Percentiles rank a stretch among this genome's conserved stretches.
phyloP scores from a whole-genome alignment of 2,888 invertebrate genomes.

The Phrixothrix hirtus region DNA sequence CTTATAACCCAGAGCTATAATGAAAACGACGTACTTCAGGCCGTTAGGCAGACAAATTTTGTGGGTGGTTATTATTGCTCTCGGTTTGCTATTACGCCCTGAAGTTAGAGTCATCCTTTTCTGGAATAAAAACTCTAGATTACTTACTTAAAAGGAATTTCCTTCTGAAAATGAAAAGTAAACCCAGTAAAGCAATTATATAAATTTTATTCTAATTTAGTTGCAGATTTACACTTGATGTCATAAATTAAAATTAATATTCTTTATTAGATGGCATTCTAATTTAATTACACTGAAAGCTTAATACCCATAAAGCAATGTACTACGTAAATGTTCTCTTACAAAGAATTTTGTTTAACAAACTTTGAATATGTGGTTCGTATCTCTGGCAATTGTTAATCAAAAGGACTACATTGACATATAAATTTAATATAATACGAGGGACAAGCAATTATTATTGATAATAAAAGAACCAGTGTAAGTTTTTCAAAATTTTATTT shows the following conservation, averaged over 20 bases:
- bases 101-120: conserved; percentile 8
- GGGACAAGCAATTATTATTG: no score
- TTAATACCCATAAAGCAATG: no score
- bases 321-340: no score
- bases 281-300: no score
- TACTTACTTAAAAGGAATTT: conserved; percentile 14
- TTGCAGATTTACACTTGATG: neutral
- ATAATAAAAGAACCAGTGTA: no score
- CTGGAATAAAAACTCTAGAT: conserved; percentile 14
- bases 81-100: conserved; percentile 16
- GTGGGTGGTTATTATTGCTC: conserved; percentile 16
- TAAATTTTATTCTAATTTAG: conserved; percentile 8
- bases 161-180: conserved; percentile 15
- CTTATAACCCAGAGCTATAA: conserved; percentile 8
- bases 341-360: no score
- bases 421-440: no score
- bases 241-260: neutral
- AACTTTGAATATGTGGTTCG: no score
- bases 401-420: no score
- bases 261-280: neutral
- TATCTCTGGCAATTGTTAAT: no score
- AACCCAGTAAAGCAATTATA: conserved; percentile 13
- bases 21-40: conserved; percentile 14
- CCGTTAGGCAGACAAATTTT: conserved; percentile 18
- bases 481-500: no score